Conservation (phyloP, 92 coral and sea anemone genomes). For the Porites evermanni region DNA sequence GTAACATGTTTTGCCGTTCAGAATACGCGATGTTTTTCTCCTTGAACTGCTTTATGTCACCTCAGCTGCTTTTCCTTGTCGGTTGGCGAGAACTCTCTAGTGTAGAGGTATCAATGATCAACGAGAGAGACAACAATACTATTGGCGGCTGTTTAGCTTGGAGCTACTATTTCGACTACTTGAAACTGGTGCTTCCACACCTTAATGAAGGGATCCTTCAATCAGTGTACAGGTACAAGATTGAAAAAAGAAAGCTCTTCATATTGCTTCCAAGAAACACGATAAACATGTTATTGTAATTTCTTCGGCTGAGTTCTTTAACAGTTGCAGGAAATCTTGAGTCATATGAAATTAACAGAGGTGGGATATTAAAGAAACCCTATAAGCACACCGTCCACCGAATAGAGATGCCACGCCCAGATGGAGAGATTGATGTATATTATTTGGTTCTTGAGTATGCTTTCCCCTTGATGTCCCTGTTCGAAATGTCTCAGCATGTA, state of each 20-base stretch:
- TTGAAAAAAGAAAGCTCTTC: constrained; percentile 63
- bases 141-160: constrained; percentile 75
- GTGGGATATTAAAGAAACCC: constrained; percentile 21
- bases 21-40: constrained; percentile 56
- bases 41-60: not conserved
- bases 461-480: constrained; percentile 67
- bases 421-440: not conserved
- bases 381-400: constrained; percentile 46
- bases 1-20: not conserved
- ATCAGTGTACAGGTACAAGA: constrained; percentile 27
- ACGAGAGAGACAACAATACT: constrained; percentile 64
- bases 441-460: constrained; percentile 74
- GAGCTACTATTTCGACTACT: constrained; percentile 54
- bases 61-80: no score
- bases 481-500: constrained; percentile 70
- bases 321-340: constrained; percentile 24
- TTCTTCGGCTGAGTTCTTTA: no score
- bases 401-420: constrained; percentile 9
- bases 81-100: no score
- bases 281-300: no score
- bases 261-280: constrained; percentile 83
- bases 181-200: constrained; percentile 73
- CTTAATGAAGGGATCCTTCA: constrained; percentile 45
- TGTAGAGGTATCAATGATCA: no score
- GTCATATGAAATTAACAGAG: constrained; percentile 14